These are phyloP conservation scores for Phalanger gymnotis DNA, from an alignment of 2,797 vertebrate genomes.

Conservation along the genomic window DNA sequence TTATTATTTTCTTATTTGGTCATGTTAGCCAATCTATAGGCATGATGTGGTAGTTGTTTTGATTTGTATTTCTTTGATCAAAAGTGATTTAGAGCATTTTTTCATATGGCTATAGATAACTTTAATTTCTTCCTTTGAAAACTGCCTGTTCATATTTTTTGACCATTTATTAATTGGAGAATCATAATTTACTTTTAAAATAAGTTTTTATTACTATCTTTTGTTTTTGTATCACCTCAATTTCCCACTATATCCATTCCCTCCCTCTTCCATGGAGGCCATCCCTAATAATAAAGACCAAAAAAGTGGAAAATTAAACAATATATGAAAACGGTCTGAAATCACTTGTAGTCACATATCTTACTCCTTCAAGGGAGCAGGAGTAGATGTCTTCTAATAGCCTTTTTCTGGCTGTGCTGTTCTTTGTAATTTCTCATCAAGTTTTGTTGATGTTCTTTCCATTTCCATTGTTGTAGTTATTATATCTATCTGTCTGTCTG, in stretches of 20 bases:
- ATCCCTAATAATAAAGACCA: not conserved
- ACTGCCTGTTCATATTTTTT: too few species aligned
- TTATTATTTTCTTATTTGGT: too few species aligned
- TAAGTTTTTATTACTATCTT: not conserved
- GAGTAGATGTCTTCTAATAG: not conserved
- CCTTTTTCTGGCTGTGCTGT: not conserved
- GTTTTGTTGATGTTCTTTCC: not conserved
- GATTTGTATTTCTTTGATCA: too few species aligned
- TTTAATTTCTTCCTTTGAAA: too few species aligned
- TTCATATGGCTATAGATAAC: too few species aligned
- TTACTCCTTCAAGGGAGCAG: not conserved
- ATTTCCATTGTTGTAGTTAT: not conserved
- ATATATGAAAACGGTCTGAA: not conserved
- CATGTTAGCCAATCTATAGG: too few species aligned
- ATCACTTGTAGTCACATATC: not conserved
- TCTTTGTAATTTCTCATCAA: not conserved
- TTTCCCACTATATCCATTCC: not conserved
- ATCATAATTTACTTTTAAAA: too few species aligned
- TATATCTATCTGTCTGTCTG: not conserved
- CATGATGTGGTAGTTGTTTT: too few species aligned
- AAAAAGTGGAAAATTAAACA: not conserved
- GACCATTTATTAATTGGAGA: too few species aligned
- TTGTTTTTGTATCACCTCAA: not conserved
- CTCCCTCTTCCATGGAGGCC: not conserved
- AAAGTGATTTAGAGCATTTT: too few species aligned